Evolutionary conservation across 2,888 invertebrate genomes (phyloP), one percentile per base, ranked within the genome.

Genomic region (Gisinianus flammeolus): DNA sequence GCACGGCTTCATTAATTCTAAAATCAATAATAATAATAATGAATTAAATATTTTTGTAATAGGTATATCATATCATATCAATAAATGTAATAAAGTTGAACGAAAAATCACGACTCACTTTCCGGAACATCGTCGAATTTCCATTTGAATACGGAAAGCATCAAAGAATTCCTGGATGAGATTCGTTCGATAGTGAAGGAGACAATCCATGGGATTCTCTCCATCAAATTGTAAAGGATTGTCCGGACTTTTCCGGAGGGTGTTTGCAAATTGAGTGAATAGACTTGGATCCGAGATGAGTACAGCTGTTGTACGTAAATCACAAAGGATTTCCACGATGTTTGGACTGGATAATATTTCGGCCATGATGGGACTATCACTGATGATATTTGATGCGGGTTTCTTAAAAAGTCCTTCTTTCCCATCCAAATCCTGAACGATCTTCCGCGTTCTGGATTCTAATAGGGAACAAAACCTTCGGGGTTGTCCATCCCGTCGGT

Each of bases 141-240:
- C 81, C 35, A 80, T 79, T 76, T 81, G 80, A 0, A 76, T 79
- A 56, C 78, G 79, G 0, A 81, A 54, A 0, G 78, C 75, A 24
- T 82, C 80, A 35, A 82, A 82, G 62, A 82, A 80, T 58, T 82
- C 80, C 62, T 79, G 76, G 30, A 82, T 81, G 16, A 82, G 30
- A 58, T 81, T 81, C 22, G 62, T 76, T 28, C 82, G 30, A 56
- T 82, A 81, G 44, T 79, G 79, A 33, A 74, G 77, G 30, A 82
- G 68, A 52, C 81, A 82, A 64, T 81, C 81, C 26, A 77, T 33
- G 5, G 82, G 80, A 6, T 78, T 79, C 73, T 78, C 80, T 30
- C 80, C 76, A 31, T 68, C 54, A 2, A 69, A 33, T 3, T 68
- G 76, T 24, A 76, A 24, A 8, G 71, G 71, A 58, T 69, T 76